Conservation (phyloP, 2,888 invertebrate species). For the Caenorhabditis japonica region DNA sequence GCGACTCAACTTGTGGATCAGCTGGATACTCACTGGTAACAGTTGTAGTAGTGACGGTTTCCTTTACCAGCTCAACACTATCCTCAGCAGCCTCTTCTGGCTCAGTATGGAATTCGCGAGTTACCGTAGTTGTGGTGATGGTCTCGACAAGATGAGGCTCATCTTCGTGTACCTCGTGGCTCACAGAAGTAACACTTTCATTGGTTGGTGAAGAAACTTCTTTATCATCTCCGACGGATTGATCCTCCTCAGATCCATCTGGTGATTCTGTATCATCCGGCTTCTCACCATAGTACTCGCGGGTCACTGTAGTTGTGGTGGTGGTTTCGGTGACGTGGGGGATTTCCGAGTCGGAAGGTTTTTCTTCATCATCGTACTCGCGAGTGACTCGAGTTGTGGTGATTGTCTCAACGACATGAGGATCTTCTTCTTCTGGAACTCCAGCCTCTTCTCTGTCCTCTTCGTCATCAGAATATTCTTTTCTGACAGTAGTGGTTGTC, state of each 20-base stretch:
- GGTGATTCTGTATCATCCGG: background rate
- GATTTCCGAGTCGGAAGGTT: background rate
- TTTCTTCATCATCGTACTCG: conserved; percentile 5
- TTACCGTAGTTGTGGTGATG: conserved; percentile 27
- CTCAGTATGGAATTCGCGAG: conserved; percentile 14
- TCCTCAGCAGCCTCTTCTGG: conserved; percentile 2
- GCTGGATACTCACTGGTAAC: conserved; percentile 18
- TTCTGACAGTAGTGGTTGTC: background rate
- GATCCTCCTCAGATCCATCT: background rate
- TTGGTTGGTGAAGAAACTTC: background rate
- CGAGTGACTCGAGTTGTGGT: conserved; percentile 7
- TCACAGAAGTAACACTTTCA: background rate
- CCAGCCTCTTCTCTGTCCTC: background rate
- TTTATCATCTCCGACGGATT: conserved; percentile 1
- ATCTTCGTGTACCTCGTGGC: background rate
- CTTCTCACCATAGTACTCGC: conserved; percentile 25
- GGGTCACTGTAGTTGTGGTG: conserved; percentile 30
- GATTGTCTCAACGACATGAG: conserved; percentile 6
- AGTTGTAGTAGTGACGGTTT: conserved; percentile 18
- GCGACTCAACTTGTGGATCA: conserved; percentile 9
- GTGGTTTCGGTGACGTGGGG: conserved; percentile 18
- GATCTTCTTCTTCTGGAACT: background rate
- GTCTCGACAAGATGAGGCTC: conserved; percentile 16
- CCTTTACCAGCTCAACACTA: background rate
- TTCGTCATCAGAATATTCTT: background rate